These are phyloP conservation scores for Zenarchopterus dispar DNA, from an alignment of 2,797 vertebrate species.

Conservation along the genomic window DNA sequence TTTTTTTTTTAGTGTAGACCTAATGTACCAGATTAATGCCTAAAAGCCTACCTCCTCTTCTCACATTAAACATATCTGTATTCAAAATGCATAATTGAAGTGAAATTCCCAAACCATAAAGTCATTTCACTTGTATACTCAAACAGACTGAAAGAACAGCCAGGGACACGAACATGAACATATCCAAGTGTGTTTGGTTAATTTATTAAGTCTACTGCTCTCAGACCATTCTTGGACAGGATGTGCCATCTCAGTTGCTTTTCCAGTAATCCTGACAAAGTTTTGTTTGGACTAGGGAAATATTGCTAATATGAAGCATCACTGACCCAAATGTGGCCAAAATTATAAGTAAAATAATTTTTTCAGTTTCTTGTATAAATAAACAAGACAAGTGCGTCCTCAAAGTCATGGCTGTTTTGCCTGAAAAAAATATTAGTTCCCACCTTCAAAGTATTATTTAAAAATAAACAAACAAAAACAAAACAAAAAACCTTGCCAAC, in stretches of 20 bases:
- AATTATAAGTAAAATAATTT: constrained; percentile 27
- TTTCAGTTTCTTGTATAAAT: neutral
- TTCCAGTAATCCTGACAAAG: constrained; percentile 23
- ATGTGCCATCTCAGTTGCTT: constrained; percentile 7
- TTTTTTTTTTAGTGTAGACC: too few relatives aligned
- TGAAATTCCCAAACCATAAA: too few relatives aligned
- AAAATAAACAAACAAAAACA: too few relatives aligned
- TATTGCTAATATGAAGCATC: neutral
- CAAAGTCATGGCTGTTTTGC: too few relatives aligned
- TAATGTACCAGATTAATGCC: too few relatives aligned
- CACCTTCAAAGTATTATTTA: too few relatives aligned
- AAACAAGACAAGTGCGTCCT: neutral
- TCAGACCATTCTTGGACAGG: neutral
- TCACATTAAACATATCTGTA: neutral
- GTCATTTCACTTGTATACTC: too few relatives aligned
- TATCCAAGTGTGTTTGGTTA: constrained; percentile 19
- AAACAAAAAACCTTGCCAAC: too few relatives aligned
- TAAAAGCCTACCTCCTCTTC: too few relatives aligned
- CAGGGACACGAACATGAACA: too few relatives aligned
- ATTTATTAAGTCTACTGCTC: constrained; percentile 3
- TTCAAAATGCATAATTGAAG: neutral
- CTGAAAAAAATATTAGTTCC: too few relatives aligned
- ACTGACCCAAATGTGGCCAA: constrained; percentile 25
- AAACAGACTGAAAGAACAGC: too few relatives aligned
- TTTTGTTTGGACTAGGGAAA: constrained; percentile 27